Base-by-base conservation (phyloP, 2,797 vertebrate species). In the Pagetopsis macropterus region DNA sequence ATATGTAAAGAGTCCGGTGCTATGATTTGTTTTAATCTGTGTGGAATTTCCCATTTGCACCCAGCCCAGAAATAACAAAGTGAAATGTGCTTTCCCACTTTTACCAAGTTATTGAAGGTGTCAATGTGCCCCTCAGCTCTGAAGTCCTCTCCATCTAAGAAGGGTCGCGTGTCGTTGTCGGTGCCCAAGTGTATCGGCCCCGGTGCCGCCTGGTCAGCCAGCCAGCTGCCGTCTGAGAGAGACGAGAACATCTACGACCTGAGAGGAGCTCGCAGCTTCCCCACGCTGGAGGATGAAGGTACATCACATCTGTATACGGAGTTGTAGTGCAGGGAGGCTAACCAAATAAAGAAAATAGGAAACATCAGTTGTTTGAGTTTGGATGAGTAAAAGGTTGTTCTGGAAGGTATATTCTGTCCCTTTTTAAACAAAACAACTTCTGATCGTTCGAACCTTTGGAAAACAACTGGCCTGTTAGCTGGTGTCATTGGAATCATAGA, bases 131-230 rank as follows among this genome's bases (percentile, higher is more conserved):
- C 70, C 41, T 51, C 88, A 98, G 97, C 97, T 72, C 89, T 99
- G 76, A 99, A 98, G 90, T 99, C 97, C 0, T 99, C 98, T n/a
- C 98, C 98, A 0, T 99, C 97, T 0, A 99, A 98, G 92, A 98
- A 97, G 87, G 97, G 97, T 10, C 96, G 98, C 0, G 93, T 95
- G 62, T 95, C 96, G n/a, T 90, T 99, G 92, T 85, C 95, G 8
- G 95, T 95, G 0, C 91, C 95, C 50, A 98, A 96, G 80, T 95
- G 93, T 0, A 61, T 64, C 0, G 98, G 98, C 9, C 97, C 98
- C 0, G 96, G 94, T 0, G 96, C 97, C 0, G 97, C 98, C 0
- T 98, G 98, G 91, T 99, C 98, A 0, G 96, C 96, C 48, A 96
- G 97, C 92, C 97, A 98, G 94, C 96, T 99, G 72, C 92, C 95